phyloP scores from a whole-genome alignment of 2,113 vertebrate species.

The Tragelaphus imberbis region DNA sequence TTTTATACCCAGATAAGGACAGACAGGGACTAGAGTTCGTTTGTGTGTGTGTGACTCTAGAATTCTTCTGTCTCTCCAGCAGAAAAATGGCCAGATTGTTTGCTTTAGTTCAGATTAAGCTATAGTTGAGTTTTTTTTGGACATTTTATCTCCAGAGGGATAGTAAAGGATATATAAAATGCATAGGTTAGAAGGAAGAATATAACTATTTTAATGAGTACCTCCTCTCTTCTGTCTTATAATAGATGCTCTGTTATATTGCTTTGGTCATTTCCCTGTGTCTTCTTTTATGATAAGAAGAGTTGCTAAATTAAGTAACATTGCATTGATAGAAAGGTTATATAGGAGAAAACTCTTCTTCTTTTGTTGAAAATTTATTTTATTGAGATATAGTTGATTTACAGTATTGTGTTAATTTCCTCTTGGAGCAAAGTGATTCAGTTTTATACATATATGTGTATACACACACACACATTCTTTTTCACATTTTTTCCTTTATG shows the following conservation, averaged over 20 bases:
- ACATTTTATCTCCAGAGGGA: neutral
- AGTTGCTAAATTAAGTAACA: neutral
- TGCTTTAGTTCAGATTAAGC: neutral
- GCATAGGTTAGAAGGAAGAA: neutral
- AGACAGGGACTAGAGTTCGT: neutral
- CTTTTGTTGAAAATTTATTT: neutral
- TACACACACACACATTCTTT: neutral
- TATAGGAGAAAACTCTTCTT: neutral
- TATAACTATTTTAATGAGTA: neutral
- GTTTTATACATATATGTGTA: neutral
- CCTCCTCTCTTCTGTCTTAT: neutral
- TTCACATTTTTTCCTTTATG: neutral
- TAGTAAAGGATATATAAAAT: neutral
- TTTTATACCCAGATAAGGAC: neutral
- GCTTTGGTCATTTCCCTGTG: neutral
- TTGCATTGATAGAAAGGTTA: neutral
- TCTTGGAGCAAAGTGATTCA: neutral
- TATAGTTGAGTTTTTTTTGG: neutral
- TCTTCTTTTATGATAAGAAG: neutral
- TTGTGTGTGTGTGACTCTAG: neutral
- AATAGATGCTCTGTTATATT: neutral
- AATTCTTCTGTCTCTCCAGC: neutral
- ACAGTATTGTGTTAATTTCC: neutral
- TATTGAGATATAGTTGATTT: neutral
- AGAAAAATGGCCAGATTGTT: neutral